Evolutionary conservation across 2,888 invertebrate genomes (phyloP), one percentile per base, ranked within the genome.

Genomic region (Cantharis lateralis): DNA sequence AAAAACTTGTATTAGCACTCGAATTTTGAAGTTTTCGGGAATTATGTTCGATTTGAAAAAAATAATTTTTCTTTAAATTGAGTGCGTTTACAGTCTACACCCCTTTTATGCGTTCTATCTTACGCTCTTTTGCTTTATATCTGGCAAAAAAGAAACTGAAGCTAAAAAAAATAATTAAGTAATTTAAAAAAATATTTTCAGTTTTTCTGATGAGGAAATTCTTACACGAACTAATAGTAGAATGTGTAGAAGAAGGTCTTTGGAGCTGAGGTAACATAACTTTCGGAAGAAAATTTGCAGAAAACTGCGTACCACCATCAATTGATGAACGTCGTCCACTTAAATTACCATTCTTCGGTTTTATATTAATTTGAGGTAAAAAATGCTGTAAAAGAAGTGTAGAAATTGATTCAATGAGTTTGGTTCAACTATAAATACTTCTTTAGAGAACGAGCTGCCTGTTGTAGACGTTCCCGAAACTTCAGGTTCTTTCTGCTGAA

Each of bases 281-380:
- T 72, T 79, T 80, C 7, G 81, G 81, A 10, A 79, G 70, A 76
- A 82, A 80, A 61, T 77, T 73, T 4, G 77, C 78, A 11, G 69
- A 61, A 72, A 70, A 76, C 10, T 20, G 64, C 5, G 64, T n/a
- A 66, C 24, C 24, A n/a, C 13, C 10, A 20, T 24, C 24, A 13
- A 66, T 18, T 20, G 13, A 20, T 9, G 64, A 66, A 20, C n/a
- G n/a, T 13, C 20, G 64, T 3, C 64, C n/a, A 9, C n/a, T n/a
- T 20, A 24, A n/a, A 63, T 63, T 62, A 16, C 3, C 10, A 16
- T 20, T 66, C 10, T n/a, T 24, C 5, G n/a, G 13, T n/a, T 66
- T 66, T 2, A 3, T 5, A 20, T 66, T 66, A 11, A 66, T 66
- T 9, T 18, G 10, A 20, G 64, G 64, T 16, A 66, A 66, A 24